phyloP scores from a whole-genome alignment of 2,888 invertebrate genomes.

The Rotaria magnacalcarata region DNA sequence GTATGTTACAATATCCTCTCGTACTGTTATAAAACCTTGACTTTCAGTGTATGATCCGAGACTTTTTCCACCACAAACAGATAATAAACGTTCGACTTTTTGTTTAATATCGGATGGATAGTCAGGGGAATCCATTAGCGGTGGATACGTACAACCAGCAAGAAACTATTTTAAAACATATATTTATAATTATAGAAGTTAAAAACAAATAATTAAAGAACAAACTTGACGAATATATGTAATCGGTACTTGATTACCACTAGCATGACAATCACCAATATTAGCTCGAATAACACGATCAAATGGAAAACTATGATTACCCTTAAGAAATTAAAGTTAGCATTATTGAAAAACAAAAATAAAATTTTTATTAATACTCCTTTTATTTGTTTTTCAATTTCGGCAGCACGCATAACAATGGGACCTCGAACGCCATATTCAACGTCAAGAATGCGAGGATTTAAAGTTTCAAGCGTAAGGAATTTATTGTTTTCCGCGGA shows the following conservation, averaged over 20 bases:
- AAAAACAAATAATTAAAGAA: no score
- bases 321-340: background rate
- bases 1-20: slow-evolving; percentile 79
- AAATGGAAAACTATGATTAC: slow-evolving; percentile 71
- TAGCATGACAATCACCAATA: slow-evolving; percentile 97
- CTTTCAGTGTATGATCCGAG: slow-evolving; percentile 81
- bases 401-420: slow-evolving; percentile 81
- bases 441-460: slow-evolving; percentile 80
- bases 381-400: slow-evolving; percentile 79
- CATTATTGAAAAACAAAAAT: no score
- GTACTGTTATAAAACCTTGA: slow-evolving; percentile 80
- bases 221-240: slow-evolving; percentile 85
- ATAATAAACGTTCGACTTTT: slow-evolving; percentile 67
- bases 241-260: slow-evolving; percentile 81
- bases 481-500: slow-evolving; percentile 49
- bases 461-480: slow-evolving; percentile 72
- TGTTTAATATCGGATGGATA: slow-evolving; percentile 80
- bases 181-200: background rate
- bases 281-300: slow-evolving; percentile 87
- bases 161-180: slow-evolving; percentile 66
- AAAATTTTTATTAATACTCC: slow-evolving; percentile 50
- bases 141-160: slow-evolving; percentile 72
- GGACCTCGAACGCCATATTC: slow-evolving; percentile 98
- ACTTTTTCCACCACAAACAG: slow-evolving; percentile 72
- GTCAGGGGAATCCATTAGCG: slow-evolving; percentile 65